Conservation (phyloP, 2,888 invertebrate genomes). For the Dione vanillae region DNA sequence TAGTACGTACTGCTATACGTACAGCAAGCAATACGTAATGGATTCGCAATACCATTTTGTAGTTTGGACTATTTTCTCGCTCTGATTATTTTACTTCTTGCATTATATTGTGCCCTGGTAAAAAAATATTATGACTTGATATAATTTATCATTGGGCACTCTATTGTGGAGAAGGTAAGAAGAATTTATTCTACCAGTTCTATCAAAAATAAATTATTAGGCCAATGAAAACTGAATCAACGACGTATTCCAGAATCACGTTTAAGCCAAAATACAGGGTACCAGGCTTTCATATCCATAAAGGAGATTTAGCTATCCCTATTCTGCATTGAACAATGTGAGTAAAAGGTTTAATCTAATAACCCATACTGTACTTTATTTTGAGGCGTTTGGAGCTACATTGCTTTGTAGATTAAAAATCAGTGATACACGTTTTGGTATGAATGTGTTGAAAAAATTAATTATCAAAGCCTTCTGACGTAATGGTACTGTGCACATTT, state of each 20-base stretch:
- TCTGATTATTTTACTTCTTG: slow-evolving; percentile 45
- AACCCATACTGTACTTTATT: background rate
- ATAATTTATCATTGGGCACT: background rate
- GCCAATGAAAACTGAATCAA: no score
- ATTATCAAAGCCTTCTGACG: background rate
- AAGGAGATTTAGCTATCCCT: slow-evolving; percentile 2
- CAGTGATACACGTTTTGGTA: background rate
- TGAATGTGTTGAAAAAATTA: background rate
- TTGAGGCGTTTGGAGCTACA: background rate
- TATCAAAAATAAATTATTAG: no score
- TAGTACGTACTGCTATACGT: background rate
- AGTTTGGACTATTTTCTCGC: slow-evolving; percentile 41
- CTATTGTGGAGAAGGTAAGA: background rate
- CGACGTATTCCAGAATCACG: slow-evolving; percentile 6
- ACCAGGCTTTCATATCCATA: slow-evolving; percentile 15
- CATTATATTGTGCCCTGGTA: background rate
- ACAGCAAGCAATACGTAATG: slow-evolving; percentile 25
- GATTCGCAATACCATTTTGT: slow-evolving; percentile 42
- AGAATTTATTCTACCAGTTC: slow-evolving; percentile 21
- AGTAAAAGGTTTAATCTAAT: background rate
- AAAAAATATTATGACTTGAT: background rate
- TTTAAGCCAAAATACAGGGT: slow-evolving; percentile 48
- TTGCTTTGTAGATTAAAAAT: background rate
- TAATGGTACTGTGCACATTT: background rate
- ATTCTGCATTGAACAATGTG: background rate